A percentile compares a stretch with the other conserved stretches of the same genome.
phyloP scores from a whole-genome alignment of 2,113 vertebrate genomes.

The Oenanthe melanoleuca region DNA sequence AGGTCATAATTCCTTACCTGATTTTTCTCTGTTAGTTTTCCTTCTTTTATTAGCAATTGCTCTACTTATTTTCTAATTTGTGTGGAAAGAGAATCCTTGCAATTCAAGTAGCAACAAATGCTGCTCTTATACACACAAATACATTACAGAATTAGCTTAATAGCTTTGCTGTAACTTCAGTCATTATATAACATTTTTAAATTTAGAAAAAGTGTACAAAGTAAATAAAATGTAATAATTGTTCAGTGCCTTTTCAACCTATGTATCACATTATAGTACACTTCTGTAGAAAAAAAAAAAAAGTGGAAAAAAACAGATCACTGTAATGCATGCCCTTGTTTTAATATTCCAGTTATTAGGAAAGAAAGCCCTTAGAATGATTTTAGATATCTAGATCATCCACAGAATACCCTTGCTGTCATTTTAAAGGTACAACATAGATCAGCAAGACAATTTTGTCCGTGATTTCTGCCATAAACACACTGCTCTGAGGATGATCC shows the following conservation, averaged over 20 bases:
- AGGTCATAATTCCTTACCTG: background rate
- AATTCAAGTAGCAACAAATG: background rate
- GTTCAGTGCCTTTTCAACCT: background rate
- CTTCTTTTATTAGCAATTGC: background rate
- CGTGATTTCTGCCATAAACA: background rate
- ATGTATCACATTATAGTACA: background rate
- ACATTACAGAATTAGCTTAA: background rate
- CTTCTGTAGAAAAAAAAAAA: background rate
- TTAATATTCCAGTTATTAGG: background rate
- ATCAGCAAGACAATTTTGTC: background rate
- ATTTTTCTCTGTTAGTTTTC: background rate
- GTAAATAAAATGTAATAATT: background rate
- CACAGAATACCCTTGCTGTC: background rate
- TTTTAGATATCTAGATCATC: background rate
- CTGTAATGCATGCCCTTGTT: background rate
- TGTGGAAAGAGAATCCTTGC: background rate
- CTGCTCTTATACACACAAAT: background rate
- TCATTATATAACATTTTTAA: background rate
- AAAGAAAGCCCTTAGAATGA: background rate
- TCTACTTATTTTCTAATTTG: background rate
- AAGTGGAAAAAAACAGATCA: background rate
- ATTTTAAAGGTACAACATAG: background rate
- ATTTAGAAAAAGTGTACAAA: background rate
- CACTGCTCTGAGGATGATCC: fast-evolving
- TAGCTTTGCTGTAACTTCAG: background rate